These are phyloP conservation scores for Panurus biarmicus DNA, from an alignment of 2,113 vertebrate species.

Conservation along the genomic window DNA sequence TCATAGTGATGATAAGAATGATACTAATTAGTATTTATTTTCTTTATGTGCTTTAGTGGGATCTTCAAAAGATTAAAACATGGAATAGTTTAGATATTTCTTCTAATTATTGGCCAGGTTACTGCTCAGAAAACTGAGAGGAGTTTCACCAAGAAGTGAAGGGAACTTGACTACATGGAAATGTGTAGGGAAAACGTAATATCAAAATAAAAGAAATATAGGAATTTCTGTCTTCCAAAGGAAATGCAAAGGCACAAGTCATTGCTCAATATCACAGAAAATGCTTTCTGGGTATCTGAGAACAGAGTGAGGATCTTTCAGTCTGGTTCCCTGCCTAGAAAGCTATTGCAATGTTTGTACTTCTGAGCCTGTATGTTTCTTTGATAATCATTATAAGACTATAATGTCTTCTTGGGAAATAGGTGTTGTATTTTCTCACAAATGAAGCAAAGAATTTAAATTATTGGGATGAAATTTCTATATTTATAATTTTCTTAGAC, in stretches of 20 bases:
- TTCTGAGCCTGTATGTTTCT: background rate
- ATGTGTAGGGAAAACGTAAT: background rate
- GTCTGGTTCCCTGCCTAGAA: background rate
- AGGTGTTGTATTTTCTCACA: background rate
- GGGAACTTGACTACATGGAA: background rate
- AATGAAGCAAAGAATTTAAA: background rate
- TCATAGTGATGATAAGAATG: background rate
- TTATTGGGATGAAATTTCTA: background rate
- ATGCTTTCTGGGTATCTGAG: background rate
- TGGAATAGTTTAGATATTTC: background rate
- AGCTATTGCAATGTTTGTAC: background rate
- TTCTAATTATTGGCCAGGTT: background rate
- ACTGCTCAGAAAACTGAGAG: background rate
- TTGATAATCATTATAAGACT: background rate
- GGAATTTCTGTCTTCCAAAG: background rate
- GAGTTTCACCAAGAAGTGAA: background rate
- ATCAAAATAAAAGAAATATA: background rate
- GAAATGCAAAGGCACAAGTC: background rate
- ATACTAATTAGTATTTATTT: background rate
- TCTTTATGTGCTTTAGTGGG: background rate
- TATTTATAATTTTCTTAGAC: background rate
- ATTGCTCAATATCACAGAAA: background rate
- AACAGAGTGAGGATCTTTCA: background rate
- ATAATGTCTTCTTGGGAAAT: background rate
- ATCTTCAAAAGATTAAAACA: background rate